These are phyloP conservation scores for western clawed frog (Xenopus tropicalis) DNA, from an alignment of 2,113 vertebrate species.

Conservation along the genomic window DNA sequence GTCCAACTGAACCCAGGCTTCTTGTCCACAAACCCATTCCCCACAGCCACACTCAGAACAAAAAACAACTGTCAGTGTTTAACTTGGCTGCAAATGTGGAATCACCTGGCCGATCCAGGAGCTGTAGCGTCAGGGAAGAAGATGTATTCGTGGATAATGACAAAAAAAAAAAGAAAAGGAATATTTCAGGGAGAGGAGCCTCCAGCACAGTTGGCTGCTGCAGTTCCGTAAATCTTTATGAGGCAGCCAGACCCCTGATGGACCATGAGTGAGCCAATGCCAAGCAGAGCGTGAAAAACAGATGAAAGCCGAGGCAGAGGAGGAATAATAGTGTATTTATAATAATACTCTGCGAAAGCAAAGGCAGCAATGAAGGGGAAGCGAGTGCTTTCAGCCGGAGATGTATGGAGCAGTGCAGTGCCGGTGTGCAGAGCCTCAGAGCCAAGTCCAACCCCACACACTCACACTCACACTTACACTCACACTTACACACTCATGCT, in stretches of 20 bases:
- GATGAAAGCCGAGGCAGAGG: conserved; percentile 25
- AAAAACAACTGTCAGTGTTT: background rate
- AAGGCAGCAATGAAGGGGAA: conserved; percentile 19
- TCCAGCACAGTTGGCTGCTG: conserved; percentile 54
- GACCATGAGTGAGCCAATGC: conserved; percentile 37
- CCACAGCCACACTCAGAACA: too few relatives aligned
- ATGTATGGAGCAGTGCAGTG: conserved; percentile 11
- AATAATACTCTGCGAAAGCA: conserved; percentile 7
- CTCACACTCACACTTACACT: conserved; percentile 22
- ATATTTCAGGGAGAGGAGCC: conserved; percentile 35
- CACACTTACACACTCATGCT: conserved; percentile 28
- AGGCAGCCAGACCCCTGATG: conserved; percentile 33
- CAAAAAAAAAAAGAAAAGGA: background rate
- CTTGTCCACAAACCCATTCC: conserved; percentile 1
- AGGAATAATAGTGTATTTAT: conserved; percentile 20
- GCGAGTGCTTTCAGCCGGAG: background rate
- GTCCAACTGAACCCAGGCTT: background rate
- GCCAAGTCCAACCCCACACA: conserved; percentile 11
- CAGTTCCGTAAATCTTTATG: conserved; percentile 54
- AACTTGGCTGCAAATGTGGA: background rate
- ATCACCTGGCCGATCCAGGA: conserved; percentile 14
- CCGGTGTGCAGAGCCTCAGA: background rate
- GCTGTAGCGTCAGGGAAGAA: background rate
- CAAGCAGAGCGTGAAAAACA: conserved; percentile 51
- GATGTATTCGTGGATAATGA: background rate